Percentiles rank a stretch among this genome's conserved stretches.
These are phyloP conservation scores for Eutolmus rufibarbis DNA, from an alignment of 2,888 invertebrate genomes.

Conservation along the genomic window DNA sequence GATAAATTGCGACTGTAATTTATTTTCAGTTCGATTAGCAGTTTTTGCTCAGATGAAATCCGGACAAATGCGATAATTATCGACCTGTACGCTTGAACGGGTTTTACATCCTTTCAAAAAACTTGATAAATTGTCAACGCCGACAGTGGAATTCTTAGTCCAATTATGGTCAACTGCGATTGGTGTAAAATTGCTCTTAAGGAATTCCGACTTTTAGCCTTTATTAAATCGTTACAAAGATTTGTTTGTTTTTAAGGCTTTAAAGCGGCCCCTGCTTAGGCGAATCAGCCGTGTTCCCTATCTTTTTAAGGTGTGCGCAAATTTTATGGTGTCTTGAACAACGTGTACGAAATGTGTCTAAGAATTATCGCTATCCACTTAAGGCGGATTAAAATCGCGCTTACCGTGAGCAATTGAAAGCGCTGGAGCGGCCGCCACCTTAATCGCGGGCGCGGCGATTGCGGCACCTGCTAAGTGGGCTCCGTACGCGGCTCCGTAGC, in stretches of 20 bases:
- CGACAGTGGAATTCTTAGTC: neutral
- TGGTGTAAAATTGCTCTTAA: neutral
- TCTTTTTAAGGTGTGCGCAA: neutral
- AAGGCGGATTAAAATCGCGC: neutral
- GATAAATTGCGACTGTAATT: neutral
- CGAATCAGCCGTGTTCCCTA: neutral
- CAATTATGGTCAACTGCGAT: neutral
- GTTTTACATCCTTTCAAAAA: neutral
- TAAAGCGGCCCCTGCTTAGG: neutral
- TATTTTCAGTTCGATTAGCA: neutral
- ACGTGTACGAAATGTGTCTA: neutral
- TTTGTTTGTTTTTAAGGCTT: neutral
- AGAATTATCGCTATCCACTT: neutral
- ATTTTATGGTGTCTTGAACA: neutral
- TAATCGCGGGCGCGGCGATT: slow-evolving; percentile 40
- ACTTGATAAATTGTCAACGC: neutral
- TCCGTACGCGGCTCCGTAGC: slow-evolving; percentile 48
- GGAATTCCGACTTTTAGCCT: neutral
- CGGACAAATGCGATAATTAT: neutral
- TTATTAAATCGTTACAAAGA: neutral
- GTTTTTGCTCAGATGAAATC: neutral
- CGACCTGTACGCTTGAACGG: neutral
- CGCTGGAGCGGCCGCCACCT: slow-evolving; percentile 43
- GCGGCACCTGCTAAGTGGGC: neutral
- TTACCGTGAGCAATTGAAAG: slow-evolving; percentile 42